These are phyloP conservation scores for Pipa parva DNA, from an alignment of 2,113 vertebrate species.

Conservation along the genomic window DNA sequence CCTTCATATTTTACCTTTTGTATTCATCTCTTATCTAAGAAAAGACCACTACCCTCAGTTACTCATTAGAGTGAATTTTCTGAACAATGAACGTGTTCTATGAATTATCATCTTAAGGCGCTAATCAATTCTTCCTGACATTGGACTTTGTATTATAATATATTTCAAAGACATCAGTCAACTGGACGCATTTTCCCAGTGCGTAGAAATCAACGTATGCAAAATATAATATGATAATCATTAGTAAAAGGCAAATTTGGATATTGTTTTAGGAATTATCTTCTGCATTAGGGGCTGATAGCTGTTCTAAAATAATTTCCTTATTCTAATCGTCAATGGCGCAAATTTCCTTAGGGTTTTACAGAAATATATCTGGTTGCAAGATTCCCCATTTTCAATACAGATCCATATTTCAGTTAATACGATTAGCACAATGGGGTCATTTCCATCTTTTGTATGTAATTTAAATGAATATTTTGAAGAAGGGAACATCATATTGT, in stretches of 20 bases:
- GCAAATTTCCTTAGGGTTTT: slow-evolving; percentile 40
- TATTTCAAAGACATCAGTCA: slow-evolving; percentile 43
- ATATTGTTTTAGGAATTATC: slow-evolving; percentile 43
- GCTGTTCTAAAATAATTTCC: slow-evolving; percentile 32
- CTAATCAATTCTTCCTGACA: slow-evolving; percentile 44
- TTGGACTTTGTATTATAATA: slow-evolving; percentile 41
- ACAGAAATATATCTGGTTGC: slow-evolving; percentile 31
- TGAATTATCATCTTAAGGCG: slow-evolving; percentile 42
- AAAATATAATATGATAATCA: slow-evolving; percentile 42
- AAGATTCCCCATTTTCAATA: slow-evolving; percentile 32
- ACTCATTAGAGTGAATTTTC: slow-evolving; percentile 39
- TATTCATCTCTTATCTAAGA: slow-evolving; percentile 37
- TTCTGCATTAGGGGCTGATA: slow-evolving; percentile 31
- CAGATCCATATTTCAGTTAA: slow-evolving; percentile 37
- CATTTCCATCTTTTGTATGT: slow-evolving; percentile 33
- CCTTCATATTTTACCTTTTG: slow-evolving; percentile 36
- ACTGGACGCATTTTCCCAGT: slow-evolving; percentile 34
- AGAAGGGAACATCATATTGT: slow-evolving; percentile 8
- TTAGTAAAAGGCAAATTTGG: slow-evolving; percentile 31
- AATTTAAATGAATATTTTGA: slow-evolving; percentile 5
- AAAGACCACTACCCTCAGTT: slow-evolving; percentile 39
- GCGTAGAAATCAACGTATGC: slow-evolving; percentile 32
- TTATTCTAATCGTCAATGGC: slow-evolving; percentile 37
- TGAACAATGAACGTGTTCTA: slow-evolving; percentile 35
- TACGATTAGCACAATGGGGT: slow-evolving; percentile 28